phyloP scores from a whole-genome alignment of 2,797 vertebrate genomes.

The Myotis myotis region DNA sequence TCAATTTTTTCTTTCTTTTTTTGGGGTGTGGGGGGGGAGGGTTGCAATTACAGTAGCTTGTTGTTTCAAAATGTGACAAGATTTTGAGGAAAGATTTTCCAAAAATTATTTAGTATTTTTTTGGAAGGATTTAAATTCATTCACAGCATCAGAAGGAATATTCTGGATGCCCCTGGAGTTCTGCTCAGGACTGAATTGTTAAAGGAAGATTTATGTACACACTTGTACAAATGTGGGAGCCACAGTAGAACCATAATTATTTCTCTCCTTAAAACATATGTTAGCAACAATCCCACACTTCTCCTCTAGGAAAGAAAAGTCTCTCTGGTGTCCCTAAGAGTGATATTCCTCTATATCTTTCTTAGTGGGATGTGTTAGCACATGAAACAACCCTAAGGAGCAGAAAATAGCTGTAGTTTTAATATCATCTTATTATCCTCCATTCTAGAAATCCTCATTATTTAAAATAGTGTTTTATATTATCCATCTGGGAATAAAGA shows the following conservation, averaged over 20 bases:
- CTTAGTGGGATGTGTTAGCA: background rate
- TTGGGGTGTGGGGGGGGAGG: background rate
- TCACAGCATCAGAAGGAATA: background rate
- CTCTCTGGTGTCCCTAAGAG: background rate
- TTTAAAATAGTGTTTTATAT: background rate
- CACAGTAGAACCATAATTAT: background rate
- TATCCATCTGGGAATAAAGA: background rate
- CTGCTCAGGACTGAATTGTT: background rate
- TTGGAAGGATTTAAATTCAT: background rate
- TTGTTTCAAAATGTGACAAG: background rate
- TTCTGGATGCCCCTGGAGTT: background rate
- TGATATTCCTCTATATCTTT: background rate
- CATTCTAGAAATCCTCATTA: background rate
- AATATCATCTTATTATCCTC: background rate
- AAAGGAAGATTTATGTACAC: background rate
- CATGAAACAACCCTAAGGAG: background rate
- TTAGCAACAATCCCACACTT: background rate
- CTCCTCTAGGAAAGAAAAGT: background rate
- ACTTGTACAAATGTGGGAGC: background rate
- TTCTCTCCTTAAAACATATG: background rate
- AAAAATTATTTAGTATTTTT: background rate
- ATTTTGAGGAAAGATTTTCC: background rate
- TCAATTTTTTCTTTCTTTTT: constrained; percentile 29
- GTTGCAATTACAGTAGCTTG: background rate
- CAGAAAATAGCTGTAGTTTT: background rate